phyloP scores from a whole-genome alignment of 1,140 invertebrate species.

The Homalodisca vitripennis region DNA sequence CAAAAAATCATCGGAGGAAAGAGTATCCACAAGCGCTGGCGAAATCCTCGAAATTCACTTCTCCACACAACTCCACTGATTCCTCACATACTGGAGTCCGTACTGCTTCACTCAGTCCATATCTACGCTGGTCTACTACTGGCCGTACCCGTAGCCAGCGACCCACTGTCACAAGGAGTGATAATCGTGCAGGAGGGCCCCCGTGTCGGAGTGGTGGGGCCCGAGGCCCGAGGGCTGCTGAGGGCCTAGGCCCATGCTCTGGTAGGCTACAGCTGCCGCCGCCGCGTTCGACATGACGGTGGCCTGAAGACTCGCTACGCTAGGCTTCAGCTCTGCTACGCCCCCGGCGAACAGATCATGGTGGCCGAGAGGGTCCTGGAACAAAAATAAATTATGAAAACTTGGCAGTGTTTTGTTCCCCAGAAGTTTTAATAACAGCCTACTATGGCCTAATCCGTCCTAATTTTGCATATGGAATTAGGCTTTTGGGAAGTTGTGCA shows the following conservation, averaged over 20 bases:
- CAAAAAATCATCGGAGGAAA: too few species aligned
- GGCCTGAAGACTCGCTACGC: constrained; percentile 39
- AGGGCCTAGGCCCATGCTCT: constrained; percentile 20
- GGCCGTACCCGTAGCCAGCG: constrained; percentile 44
- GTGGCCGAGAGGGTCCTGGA: constrained; percentile 36
- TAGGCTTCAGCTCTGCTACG: constrained; percentile 40
- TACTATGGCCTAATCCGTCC: too few species aligned
- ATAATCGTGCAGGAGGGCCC: constrained; percentile 43
- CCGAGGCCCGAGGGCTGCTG: constrained; percentile 19
- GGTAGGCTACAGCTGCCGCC: constrained; percentile 39
- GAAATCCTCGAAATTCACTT: too few species aligned
- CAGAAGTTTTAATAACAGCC: too few species aligned
- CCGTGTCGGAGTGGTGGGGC: constrained; percentile 35
- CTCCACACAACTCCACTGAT: background rate
- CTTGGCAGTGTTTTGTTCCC: too few species aligned
- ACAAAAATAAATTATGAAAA: too few species aligned
- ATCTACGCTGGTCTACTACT: constrained; percentile 43
- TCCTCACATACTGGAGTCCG: background rate
- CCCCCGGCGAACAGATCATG: constrained; percentile 37
- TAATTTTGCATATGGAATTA: too few species aligned
- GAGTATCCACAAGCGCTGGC: too few species aligned
- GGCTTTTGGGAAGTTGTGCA: too few species aligned
- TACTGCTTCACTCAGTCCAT: background rate
- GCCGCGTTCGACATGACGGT: constrained; percentile 40
- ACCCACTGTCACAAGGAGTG: constrained; percentile 47